Evolutionary conservation across 2,113 vertebrate genomes (phyloP).

Genomic region (Rousettus leschenaultii): DNA sequence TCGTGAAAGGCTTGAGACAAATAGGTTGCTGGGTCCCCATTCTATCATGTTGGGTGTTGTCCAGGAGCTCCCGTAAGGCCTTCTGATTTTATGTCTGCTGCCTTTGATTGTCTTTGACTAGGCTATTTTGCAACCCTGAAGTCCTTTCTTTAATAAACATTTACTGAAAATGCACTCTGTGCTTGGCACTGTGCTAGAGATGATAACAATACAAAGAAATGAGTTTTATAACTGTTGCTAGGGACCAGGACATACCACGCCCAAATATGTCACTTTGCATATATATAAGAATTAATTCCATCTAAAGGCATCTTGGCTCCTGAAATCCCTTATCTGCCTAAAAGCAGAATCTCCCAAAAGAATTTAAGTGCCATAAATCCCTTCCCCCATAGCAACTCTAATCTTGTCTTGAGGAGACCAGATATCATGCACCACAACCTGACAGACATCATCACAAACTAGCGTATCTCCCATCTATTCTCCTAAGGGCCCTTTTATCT

Average conservation of each 20-base stretch:
- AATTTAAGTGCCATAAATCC: neutral
- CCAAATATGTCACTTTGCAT: neutral
- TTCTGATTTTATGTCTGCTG: neutral
- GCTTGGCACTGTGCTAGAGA: neutral
- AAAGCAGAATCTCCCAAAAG: neutral
- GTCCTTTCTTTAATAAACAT: neutral
- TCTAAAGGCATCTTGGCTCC: neutral
- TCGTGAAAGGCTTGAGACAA: neutral
- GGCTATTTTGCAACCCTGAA: neutral
- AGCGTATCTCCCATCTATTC: neutral
- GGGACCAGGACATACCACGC: neutral
- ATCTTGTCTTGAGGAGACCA: neutral
- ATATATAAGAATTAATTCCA: neutral
- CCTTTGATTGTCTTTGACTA: neutral
- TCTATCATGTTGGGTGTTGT: neutral
- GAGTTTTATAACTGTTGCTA: neutral
- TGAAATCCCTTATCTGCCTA: neutral
- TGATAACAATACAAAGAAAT: neutral
- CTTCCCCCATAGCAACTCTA: neutral
- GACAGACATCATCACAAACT: neutral
- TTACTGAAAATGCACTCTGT: neutral
- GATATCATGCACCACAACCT: neutral
- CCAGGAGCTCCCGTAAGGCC: neutral
- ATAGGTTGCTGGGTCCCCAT: neutral
- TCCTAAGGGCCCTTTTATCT: neutral